Percentiles rank a stretch among this genome's conserved stretches.
Evolutionary conservation across 1,140 invertebrate species (phyloP).

Genomic region (Drosophila eugracilis): DNA sequence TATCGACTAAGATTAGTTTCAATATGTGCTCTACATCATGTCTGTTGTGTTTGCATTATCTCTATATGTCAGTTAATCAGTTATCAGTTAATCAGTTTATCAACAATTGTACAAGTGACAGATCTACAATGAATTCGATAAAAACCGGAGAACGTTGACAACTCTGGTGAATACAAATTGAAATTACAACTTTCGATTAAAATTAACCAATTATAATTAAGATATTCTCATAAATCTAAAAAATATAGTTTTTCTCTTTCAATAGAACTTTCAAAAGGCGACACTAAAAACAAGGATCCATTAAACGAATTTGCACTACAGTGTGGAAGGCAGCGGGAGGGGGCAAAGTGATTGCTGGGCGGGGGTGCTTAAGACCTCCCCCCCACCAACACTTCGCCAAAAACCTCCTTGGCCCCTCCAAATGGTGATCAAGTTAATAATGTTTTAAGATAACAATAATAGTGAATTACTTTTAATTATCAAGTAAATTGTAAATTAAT

Average conservation of each 20-base stretch:
- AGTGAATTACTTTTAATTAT: conserved; percentile 33
- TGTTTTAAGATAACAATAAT: conserved; percentile 11
- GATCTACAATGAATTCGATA: conserved; percentile 63
- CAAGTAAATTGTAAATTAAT: conserved; percentile 36
- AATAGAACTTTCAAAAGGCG: conserved; percentile 1
- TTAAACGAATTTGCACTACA: conserved; percentile 47
- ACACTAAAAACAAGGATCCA: conserved; percentile 21
- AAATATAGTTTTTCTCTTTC: conserved; percentile 5
- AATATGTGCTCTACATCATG: conserved; percentile 59
- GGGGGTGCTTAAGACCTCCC: background rate
- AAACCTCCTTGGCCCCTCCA: conserved; percentile 20
- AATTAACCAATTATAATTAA: conserved; percentile 39
- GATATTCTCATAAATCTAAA: conserved; percentile 26
- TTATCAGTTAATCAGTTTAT: conserved; percentile 51
- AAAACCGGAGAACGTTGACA: conserved; percentile 59
- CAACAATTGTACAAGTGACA: conserved; percentile 76
- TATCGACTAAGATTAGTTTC: conserved; percentile 45
- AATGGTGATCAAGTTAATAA: conserved; percentile 14
- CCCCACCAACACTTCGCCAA: background rate
- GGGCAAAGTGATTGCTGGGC: background rate
- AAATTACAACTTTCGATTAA: conserved; percentile 32
- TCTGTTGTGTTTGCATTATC: conserved; percentile 38
- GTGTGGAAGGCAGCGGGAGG: conserved; percentile 35
- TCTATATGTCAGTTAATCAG: conserved; percentile 33
- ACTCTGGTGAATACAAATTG: conserved; percentile 21